phyloP scores from a whole-genome alignment of 2,888 invertebrate species.

The Heteropelma amictum region DNA sequence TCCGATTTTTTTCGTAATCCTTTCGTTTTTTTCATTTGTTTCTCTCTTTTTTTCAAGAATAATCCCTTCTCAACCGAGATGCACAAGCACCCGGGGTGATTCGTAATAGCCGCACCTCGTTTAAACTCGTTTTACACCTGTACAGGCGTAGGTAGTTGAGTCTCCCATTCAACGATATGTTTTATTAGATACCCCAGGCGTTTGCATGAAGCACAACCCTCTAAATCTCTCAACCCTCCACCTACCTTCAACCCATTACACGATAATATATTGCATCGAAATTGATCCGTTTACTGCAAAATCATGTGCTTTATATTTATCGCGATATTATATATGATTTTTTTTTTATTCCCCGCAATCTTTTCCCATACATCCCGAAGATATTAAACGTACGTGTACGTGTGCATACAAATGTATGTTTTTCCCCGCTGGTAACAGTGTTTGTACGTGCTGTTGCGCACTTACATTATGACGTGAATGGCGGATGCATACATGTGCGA shows the following conservation, averaged over 20 bases:
- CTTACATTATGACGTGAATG: slow-evolving; percentile 75
- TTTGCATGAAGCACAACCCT: slow-evolving; percentile 50
- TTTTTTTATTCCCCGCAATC: neutral
- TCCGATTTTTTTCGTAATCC: no score
- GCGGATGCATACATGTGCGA: slow-evolving; percentile 71
- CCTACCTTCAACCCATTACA: slow-evolving; percentile 58
- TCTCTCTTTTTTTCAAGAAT: slow-evolving; percentile 33
- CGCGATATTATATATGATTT: slow-evolving; percentile 15
- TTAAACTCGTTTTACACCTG: slow-evolving; percentile 73
- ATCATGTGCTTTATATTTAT: slow-evolving; percentile 52
- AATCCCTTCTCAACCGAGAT: slow-evolving; percentile 61
- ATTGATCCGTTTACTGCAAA: slow-evolving; percentile 47
- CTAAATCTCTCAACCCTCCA: slow-evolving; percentile 1
- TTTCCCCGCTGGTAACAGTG: no score
- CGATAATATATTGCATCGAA: slow-evolving; percentile 66
- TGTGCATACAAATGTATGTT: neutral
- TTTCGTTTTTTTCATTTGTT: no score
- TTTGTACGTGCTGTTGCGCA: slow-evolving; percentile 56
- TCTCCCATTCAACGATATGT: slow-evolving; percentile 54
- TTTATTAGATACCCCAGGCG: slow-evolving; percentile 59
- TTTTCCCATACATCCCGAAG: neutral
- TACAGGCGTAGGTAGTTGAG: slow-evolving; percentile 48
- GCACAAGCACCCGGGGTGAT: slow-evolving; percentile 62
- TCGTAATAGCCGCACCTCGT: slow-evolving; percentile 72
- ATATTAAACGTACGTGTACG: slow-evolving; percentile 1